A percentile compares a stretch with the other conserved stretches of the same genome.
phyloP scores from a whole-genome alignment of 2,888 invertebrate species.

The Callyntrura sp. region DNA sequence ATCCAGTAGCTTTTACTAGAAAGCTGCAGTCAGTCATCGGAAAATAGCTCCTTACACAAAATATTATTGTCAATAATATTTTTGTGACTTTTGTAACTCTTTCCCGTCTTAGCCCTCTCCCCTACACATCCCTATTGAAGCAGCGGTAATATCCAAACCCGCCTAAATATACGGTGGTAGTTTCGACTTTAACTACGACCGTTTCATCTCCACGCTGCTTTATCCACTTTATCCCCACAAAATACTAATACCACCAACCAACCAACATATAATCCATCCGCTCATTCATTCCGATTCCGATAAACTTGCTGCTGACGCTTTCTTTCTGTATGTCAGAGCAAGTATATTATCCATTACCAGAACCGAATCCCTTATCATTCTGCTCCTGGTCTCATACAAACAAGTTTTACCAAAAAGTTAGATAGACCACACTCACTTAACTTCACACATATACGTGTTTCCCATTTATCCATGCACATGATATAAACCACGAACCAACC shows the following conservation, averaged over 20 bases:
- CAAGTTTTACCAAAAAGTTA: slow-evolving; percentile 10
- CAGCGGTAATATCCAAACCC: background rate
- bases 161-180: background rate
- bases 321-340: slow-evolving; percentile 19
- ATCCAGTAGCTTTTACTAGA: background rate
- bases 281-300: slow-evolving; percentile 38
- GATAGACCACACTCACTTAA: slow-evolving; percentile 45
- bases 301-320: slow-evolving; percentile 34
- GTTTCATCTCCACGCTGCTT: background rate
- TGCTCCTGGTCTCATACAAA: background rate
- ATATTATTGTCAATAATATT: slow-evolving; percentile 14
- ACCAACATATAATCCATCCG: slow-evolving; percentile 10
- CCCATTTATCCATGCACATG: slow-evolving; percentile 38
- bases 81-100: background rate
- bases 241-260: slow-evolving; percentile 48
- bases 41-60: background rate
- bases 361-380: slow-evolving; percentile 47
- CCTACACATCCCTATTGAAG: background rate
- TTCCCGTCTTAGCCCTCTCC: background rate
- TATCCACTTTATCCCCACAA: slow-evolving; percentile 23
- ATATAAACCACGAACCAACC: slow-evolving; percentile 56
- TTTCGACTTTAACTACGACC: no score
- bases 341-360: slow-evolving; percentile 47
- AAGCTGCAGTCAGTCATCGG: background rate
- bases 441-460: slow-evolving; percentile 9